Conservation (phyloP, 2,797 vertebrate genomes). For the Tympanoctomys barrerae region DNA sequence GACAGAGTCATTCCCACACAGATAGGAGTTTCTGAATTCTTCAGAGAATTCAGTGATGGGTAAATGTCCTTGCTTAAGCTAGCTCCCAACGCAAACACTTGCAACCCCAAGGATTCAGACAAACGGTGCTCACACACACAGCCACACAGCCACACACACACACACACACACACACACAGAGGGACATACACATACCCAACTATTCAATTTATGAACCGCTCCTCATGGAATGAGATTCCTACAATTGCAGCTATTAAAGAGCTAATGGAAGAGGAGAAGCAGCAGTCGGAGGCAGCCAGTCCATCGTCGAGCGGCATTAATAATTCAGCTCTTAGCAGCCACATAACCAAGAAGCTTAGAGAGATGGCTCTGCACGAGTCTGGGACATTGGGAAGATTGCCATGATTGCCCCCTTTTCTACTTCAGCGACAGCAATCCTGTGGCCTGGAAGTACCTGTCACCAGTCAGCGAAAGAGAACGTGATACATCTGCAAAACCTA, state of each 20-base stretch:
- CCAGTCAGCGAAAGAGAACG: constrained; percentile 7
- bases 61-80: neutral
- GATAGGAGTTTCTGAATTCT: neutral
- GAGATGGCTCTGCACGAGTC: constrained; percentile 27
- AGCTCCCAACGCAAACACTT: constrained; percentile 62
- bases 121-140: neutral
- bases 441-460: constrained; percentile 33
- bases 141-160: neutral
- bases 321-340: constrained; percentile 85
- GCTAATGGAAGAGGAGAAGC: constrained; percentile 72
- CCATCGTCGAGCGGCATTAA: constrained; percentile 78
- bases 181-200: neutral
- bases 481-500: constrained; percentile 67
- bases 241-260: constrained; percentile 65
- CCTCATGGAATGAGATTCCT: constrained; percentile 48
- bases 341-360: constrained; percentile 74
- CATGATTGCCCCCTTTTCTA: neutral
- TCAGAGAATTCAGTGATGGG: neutral
- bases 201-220: constrained; percentile 24
- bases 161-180: neutral
- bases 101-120: constrained; percentile 42
- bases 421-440: constrained; percentile 12
- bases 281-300: constrained; percentile 42
- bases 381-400: constrained; percentile 40
- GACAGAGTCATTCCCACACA: neutral